These are phyloP conservation scores for Heliconius melpomene DNA, from an alignment of 1,140 invertebrate genomes.

Conservation along the genomic window DNA sequence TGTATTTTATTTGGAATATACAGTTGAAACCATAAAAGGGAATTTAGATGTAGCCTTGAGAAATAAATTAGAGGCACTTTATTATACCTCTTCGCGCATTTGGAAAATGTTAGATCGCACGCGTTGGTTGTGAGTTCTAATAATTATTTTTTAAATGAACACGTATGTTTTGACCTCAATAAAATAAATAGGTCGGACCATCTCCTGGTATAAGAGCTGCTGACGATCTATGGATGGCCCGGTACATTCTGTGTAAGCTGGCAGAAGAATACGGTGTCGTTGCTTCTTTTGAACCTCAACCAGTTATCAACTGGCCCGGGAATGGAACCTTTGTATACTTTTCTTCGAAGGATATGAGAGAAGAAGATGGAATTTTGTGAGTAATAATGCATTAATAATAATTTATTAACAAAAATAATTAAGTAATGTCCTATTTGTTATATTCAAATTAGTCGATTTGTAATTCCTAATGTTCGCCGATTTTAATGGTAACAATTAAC, in stretches of 20 bases:
- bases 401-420: not conserved
- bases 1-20: not conserved
- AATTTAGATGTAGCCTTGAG: too few relatives aligned
- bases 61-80: too few relatives aligned
- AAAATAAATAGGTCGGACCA: slow-evolving; percentile 84
- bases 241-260: slow-evolving; percentile 91
- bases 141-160: not conserved
- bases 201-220: slow-evolving; percentile 91
- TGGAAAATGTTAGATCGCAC: not conserved
- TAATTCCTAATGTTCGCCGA: not conserved
- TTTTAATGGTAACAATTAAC: not conserved
- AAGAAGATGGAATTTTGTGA: slow-evolving; percentile 87
- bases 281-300: slow-evolving; percentile 93
- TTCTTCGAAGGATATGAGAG: slow-evolving; percentile 93
- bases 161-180: not conserved
- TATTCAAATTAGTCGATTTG: not conserved
- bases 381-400: slow-evolving; percentile 28
- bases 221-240: slow-evolving; percentile 95
- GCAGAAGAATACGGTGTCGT: slow-evolving; percentile 96
- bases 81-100: not conserved
- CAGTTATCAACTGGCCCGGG: slow-evolving; percentile 94
- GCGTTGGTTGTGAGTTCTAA: not conserved
- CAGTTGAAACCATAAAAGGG: not conserved
- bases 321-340: slow-evolving; percentile 96
- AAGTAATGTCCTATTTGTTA: not conserved